phyloP scores from a whole-genome alignment of 2,113 vertebrate species.

The Cebus imitator region DNA sequence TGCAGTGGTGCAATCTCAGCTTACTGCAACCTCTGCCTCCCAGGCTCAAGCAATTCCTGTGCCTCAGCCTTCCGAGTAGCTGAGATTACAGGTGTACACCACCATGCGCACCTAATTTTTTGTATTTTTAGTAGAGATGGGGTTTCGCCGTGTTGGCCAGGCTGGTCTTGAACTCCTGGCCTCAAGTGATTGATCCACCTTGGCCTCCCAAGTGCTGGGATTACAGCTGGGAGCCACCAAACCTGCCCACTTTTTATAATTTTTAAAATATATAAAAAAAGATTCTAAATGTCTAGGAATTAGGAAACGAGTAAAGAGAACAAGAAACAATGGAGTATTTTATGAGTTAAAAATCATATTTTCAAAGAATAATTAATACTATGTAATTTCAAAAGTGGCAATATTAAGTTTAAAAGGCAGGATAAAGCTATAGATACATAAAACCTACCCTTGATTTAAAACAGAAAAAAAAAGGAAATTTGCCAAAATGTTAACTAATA shows the following conservation, averaged over 20 bases:
- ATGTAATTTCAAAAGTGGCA: slow-evolving; percentile 2
- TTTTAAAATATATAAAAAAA: neutral
- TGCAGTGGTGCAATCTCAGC: too few relatives aligned
- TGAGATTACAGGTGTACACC: too few relatives aligned
- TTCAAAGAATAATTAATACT: neutral
- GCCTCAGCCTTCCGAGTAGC: too few relatives aligned
- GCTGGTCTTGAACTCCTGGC: too few relatives aligned
- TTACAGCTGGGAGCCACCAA: too few relatives aligned
- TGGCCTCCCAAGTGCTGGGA: too few relatives aligned
- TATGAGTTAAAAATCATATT: neutral
- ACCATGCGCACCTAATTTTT: too few relatives aligned
- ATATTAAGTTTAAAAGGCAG: slow-evolving; percentile 2
- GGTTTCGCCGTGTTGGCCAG: too few relatives aligned
- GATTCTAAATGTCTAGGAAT: neutral
- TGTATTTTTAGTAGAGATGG: too few relatives aligned
- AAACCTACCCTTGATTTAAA: neutral
- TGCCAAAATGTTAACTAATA: slow-evolving; percentile 28
- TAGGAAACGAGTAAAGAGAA: slow-evolving; percentile 13
- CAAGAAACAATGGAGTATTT: neutral
- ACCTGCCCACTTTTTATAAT: neutral
- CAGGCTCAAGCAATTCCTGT: too few relatives aligned
- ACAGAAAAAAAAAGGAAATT: slow-evolving; percentile 13
- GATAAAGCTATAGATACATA: neutral
- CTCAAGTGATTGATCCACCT: too few relatives aligned
- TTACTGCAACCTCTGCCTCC: too few relatives aligned